These are phyloP conservation scores for Merluccius polli DNA, from an alignment of 2,797 vertebrate species.

Conservation along the genomic window DNA sequence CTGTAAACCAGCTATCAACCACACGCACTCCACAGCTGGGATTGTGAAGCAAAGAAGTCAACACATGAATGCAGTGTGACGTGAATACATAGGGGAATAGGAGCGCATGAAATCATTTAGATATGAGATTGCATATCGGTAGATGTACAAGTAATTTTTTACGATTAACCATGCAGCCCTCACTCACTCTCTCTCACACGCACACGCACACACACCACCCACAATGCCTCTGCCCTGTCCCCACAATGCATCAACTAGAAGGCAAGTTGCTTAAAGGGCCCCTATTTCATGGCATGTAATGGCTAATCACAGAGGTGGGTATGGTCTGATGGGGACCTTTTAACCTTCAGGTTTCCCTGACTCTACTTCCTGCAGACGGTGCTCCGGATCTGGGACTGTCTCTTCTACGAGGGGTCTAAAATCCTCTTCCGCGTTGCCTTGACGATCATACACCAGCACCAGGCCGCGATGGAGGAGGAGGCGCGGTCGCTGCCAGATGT, in stretches of 20 bases:
- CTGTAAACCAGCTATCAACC: too few species aligned
- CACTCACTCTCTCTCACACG: neutral
- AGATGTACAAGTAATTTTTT: too few species aligned
- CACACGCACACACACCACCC: neutral
- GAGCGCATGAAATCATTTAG: too few species aligned
- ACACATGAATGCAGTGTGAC: too few species aligned
- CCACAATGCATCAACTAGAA: neutral
- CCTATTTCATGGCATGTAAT: too few species aligned
- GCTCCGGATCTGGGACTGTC: slow-evolving; percentile 92
- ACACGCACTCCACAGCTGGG: too few species aligned
- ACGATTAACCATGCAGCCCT: too few species aligned
- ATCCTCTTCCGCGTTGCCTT: slow-evolving; percentile 93
- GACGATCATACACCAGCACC: slow-evolving; percentile 86
- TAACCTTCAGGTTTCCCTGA: neutral
- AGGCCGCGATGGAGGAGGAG: slow-evolving; percentile 82
- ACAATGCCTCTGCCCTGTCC: neutral
- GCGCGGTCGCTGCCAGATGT: slow-evolving; percentile 82
- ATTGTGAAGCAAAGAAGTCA: too few species aligned
- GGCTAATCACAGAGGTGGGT: too few species aligned
- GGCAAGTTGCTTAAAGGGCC: neutral
- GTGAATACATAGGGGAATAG: too few species aligned
- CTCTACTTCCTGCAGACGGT: slow-evolving; percentile 79
- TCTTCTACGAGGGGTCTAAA: slow-evolving; percentile 97
- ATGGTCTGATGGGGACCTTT: too few species aligned
- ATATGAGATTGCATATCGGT: too few species aligned